Percentiles rank a stretch among this genome's conserved stretches.
phyloP scores from a whole-genome alignment of 53 echinoderm and acorn worm species.

The Arbacia lixula region DNA sequence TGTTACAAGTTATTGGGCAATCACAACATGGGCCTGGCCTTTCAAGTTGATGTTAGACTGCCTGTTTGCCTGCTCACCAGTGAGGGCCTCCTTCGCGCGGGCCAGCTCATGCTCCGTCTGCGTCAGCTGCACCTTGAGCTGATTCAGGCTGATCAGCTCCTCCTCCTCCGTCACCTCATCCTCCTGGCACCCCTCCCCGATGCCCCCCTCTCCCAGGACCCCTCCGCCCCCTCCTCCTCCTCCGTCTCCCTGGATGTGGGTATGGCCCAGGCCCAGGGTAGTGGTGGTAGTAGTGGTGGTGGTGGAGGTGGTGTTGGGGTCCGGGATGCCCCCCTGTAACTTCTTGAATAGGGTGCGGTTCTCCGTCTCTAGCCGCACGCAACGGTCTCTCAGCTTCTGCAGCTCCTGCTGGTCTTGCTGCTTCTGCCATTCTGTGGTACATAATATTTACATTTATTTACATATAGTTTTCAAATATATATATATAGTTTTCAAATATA shows the following conservation, averaged over 20 bases:
- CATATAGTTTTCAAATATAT: too few species aligned
- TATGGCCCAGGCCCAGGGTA: too few species aligned
- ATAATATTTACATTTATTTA: too few species aligned
- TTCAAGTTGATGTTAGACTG: too few species aligned
- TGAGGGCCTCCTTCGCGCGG: constrained; percentile 89
- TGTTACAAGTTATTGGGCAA: too few species aligned
- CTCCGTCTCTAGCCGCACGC: constrained; percentile 70
- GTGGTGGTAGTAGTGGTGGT: too few species aligned
- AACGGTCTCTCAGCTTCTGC: constrained; percentile 69
- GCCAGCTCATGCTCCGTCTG: constrained; percentile 96
- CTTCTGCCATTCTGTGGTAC: constrained; percentile 85
- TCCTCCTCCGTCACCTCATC: constrained; percentile 62
- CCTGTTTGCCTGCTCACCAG: too few species aligned
- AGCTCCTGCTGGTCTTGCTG: constrained; percentile 82
- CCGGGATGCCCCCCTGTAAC: too few species aligned
- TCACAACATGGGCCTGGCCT: too few species aligned
- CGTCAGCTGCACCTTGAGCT: constrained; percentile 85
- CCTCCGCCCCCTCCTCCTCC: constrained; percentile 45
- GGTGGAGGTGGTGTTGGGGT: too few species aligned
- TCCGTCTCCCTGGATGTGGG: constrained; percentile 72
- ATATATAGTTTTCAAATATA: too few species aligned
- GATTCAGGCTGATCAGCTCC: constrained; percentile 68
- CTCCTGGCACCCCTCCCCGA: constrained; percentile 69
- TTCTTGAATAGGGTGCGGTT: constrained; percentile 79
- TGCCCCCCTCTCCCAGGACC: constrained; percentile 59